phyloP scores from a whole-genome alignment of 2,113 vertebrate genomes.

The Podarcis muralis region DNA sequence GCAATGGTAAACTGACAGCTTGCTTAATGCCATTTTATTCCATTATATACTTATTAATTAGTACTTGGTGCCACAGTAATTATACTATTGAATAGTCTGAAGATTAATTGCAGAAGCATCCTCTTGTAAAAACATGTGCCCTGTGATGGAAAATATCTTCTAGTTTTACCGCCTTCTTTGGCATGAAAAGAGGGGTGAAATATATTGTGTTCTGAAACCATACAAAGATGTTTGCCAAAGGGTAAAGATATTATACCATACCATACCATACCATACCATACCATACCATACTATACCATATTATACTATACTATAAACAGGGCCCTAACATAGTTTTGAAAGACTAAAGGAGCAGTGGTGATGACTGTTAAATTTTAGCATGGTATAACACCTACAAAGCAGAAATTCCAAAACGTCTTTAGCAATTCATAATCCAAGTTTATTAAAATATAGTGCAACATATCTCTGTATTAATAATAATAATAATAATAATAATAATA shows the following conservation, averaged over 20 bases:
- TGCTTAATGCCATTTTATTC: slow-evolving; percentile 9
- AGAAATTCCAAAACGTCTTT: neutral
- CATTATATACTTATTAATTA: slow-evolving; percentile 15
- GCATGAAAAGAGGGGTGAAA: neutral
- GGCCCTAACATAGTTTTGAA: too few relatives aligned
- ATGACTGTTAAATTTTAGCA: too few relatives aligned
- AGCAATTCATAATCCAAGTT: neutral
- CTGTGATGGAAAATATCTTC: neutral
- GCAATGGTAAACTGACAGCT: slow-evolving; percentile 18
- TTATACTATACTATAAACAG: too few relatives aligned
- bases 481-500: too few relatives aligned
- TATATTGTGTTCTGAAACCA: neutral
- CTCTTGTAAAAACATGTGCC: neutral
- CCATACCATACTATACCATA: too few relatives aligned
- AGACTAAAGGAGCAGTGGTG: neutral
- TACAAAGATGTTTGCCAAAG: neutral
- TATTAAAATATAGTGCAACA: neutral
- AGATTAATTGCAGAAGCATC: slow-evolving; percentile 1
- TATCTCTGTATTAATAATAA: too few relatives aligned
- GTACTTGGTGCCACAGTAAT: neutral
- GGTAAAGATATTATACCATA: neutral
- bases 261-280: too few relatives aligned
- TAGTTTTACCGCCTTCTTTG: neutral
- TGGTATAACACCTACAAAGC: neutral
- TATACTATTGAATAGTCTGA: neutral